phyloP scores from a whole-genome alignment of 2,113 vertebrate species.

The Oostethus manadensis region DNA sequence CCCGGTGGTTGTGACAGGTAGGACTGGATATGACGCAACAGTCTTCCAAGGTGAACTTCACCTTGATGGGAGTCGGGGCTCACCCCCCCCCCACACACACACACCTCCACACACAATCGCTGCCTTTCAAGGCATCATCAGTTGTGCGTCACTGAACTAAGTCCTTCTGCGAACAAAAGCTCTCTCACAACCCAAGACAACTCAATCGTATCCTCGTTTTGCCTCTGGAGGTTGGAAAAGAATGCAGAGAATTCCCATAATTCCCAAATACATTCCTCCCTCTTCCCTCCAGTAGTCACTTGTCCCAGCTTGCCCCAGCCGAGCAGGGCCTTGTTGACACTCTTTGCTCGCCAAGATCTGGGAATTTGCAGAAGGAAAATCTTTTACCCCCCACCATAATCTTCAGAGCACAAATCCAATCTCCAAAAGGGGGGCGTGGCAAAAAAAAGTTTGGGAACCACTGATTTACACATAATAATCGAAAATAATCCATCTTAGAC shows the following conservation, averaged over 20 bases:
- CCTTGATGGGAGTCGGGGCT: slow-evolving; percentile 20
- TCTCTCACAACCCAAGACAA: background rate
- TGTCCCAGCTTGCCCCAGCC: slow-evolving; percentile 64
- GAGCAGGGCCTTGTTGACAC: slow-evolving; percentile 52
- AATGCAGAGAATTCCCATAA: slow-evolving; percentile 62
- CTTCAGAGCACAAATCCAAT: slow-evolving; percentile 3
- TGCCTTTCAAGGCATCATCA: slow-evolving; percentile 4
- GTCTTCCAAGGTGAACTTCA: slow-evolving; percentile 29
- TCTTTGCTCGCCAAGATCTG: slow-evolving; percentile 34
- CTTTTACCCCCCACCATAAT: background rate
- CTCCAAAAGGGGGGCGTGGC: too few relatives aligned
- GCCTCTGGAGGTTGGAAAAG: slow-evolving; percentile 35
- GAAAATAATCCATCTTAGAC: too few relatives aligned
- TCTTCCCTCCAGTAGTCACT: slow-evolving; percentile 48
- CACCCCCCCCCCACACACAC: background rate
- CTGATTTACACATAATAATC: too few relatives aligned
- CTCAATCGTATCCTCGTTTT: slow-evolving; percentile 17
- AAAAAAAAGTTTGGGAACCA: too few relatives aligned
- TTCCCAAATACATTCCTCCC: slow-evolving; percentile 57
- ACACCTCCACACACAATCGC: slow-evolving; percentile 1
- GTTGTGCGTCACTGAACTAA: background rate
- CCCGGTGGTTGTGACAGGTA: background rate
- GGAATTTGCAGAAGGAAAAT: slow-evolving; percentile 57
- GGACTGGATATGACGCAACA: slow-evolving; percentile 3
- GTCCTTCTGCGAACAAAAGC: background rate